A percentile compares a stretch with the other conserved stretches of the same genome.
phyloP scores from a whole-genome alignment of 92 coral and sea anemone species.

The Paramuricea clavata region DNA sequence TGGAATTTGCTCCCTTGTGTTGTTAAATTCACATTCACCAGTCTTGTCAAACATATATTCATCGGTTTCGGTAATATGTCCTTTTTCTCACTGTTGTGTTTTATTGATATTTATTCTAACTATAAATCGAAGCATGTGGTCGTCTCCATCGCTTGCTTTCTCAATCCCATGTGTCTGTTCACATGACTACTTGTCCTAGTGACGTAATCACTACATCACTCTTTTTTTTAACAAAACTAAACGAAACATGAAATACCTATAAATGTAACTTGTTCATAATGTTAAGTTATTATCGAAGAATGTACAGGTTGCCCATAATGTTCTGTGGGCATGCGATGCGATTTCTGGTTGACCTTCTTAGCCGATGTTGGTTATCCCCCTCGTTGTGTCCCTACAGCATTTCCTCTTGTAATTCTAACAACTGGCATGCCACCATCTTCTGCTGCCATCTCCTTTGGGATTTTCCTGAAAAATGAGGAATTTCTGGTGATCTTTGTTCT shows the following conservation, averaged over 20 bases:
- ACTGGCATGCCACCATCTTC: not conserved
- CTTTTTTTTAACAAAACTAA: too few species aligned
- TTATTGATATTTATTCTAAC: too few species aligned
- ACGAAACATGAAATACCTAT: too few species aligned
- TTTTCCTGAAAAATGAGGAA: not conserved
- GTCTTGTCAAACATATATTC: not conserved
- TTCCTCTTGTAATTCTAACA: not conserved
- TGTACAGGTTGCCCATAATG: not conserved
- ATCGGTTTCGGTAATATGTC: not conserved
- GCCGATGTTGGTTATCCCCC: not conserved
- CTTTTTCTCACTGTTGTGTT: too few species aligned
- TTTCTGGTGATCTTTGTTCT: not conserved
- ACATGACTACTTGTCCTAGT: too few species aligned
- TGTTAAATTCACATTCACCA: not conserved
- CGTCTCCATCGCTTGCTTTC: too few species aligned
- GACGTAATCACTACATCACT: too few species aligned
- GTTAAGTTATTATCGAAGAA: not conserved
- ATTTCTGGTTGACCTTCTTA: too few species aligned
- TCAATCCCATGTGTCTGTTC: too few species aligned
- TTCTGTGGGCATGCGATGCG: too few species aligned
- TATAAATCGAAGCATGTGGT: too few species aligned
- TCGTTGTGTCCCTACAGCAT: not conserved
- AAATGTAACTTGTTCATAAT: too few species aligned
- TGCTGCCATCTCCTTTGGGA: not conserved
- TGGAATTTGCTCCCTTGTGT: not conserved